phyloP scores from a whole-genome alignment of 2,113 vertebrate genomes.

The Vulpes lagopus region DNA sequence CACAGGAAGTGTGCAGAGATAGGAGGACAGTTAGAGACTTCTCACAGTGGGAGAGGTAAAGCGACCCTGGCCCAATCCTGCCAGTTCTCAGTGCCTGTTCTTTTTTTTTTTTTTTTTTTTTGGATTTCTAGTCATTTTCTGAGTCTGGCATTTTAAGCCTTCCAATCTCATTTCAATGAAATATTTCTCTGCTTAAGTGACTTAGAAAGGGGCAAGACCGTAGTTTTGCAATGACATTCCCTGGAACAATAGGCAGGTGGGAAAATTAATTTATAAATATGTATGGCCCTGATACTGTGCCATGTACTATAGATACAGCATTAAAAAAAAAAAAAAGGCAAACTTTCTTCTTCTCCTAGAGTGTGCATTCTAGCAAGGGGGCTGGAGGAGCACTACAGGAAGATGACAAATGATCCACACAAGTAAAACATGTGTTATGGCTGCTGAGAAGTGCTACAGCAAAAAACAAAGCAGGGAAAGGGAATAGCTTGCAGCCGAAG shows the following conservation, averaged over 20 bases:
- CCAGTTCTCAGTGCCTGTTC: not conserved
- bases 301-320: not conserved
- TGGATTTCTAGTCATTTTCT: not conserved
- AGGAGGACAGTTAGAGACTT: not conserved
- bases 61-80: not conserved
- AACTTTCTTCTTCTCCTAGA: not conserved
- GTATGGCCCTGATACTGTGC: not conserved
- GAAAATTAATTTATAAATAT: not conserved
- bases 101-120: too few species aligned
- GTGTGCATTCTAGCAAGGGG: not conserved
- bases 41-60: not conserved
- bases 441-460: not conserved
- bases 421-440: not conserved
- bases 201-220: not conserved
- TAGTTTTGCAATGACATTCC: not conserved
- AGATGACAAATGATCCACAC: not conserved
- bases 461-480: not conserved
- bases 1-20: not conserved
- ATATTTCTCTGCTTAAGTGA: not conserved
- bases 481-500: not conserved
- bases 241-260: not conserved
- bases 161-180: conserved; percentile 10
- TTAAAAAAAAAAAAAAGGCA: not conserved
- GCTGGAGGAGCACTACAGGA: not conserved
- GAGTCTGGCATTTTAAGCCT: not conserved